Evolutionary conservation across 1,140 invertebrate genomes (phyloP).

Genomic region (Diuraphis noxia): DNA sequence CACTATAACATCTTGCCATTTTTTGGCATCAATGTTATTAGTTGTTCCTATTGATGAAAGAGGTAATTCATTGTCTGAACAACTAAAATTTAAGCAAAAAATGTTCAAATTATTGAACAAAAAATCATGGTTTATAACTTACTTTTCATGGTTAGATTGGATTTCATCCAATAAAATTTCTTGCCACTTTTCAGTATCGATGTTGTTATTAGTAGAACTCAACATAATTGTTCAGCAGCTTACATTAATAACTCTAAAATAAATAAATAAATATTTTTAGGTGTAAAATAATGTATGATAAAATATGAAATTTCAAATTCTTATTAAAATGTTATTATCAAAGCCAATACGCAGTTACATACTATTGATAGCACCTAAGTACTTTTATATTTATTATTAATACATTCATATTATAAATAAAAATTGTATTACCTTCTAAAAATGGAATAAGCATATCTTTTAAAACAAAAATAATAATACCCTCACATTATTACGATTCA

Average conservation of each 20-base stretch:
- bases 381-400: neutral
- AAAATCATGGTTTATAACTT: neutral
- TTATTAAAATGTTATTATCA: neutral
- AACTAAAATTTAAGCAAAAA: neutral
- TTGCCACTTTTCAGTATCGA: neutral
- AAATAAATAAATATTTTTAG: neutral
- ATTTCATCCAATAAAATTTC: neutral
- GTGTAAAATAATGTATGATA: neutral
- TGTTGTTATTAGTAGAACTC: neutral
- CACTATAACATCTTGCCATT: neutral
- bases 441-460: neutral
- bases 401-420: neutral
- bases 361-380: neutral
- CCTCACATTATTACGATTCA: neutral
- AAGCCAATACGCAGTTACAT: neutral
- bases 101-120: neutral
- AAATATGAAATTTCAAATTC: neutral
- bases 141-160: neutral
- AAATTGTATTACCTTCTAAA: neutral
- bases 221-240: neutral
- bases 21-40: neutral
- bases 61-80: neutral
- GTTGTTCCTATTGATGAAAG: neutral
- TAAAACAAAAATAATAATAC: neutral
- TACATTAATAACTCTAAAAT: neutral